Percentiles rank a stretch among this genome's conserved stretches.
Evolutionary conservation across 2,888 invertebrate genomes (phyloP).

Genomic region (Leucophenga montana): DNA sequence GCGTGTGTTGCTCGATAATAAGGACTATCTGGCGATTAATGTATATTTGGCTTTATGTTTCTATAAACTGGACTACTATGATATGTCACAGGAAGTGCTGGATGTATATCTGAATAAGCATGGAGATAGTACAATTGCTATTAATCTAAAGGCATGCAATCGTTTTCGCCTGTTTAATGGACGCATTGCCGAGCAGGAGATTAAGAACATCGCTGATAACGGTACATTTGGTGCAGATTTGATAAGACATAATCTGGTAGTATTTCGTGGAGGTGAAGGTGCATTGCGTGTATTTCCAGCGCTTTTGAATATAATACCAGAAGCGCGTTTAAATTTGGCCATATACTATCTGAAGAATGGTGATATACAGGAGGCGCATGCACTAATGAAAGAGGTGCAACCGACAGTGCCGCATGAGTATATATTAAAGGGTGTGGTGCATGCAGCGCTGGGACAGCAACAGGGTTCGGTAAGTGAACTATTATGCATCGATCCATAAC

Average conservation of each 20-base stretch:
- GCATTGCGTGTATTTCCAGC: slow-evolving; percentile 92
- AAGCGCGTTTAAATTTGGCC: slow-evolving; percentile 95
- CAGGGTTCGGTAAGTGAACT: slow-evolving; percentile 81
- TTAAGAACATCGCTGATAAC: slow-evolving; percentile 85
- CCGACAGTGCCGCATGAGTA: slow-evolving; percentile 96
- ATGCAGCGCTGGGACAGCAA: slow-evolving; percentile 94
- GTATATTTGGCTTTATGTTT: slow-evolving; percentile 98
- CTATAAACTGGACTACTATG: slow-evolving; percentile 98
- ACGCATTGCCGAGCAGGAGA: slow-evolving; percentile 92
- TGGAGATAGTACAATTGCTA: slow-evolving; percentile 94
- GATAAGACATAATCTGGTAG: slow-evolving; percentile 94
- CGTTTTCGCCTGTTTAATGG: slow-evolving; percentile 91
- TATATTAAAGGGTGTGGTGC: slow-evolving; percentile 96
- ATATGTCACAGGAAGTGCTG: slow-evolving; percentile 97
- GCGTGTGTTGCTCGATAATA: slow-evolving; percentile 90
- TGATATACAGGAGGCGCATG: slow-evolving; percentile 90
- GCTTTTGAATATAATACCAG: slow-evolving; percentile 95
- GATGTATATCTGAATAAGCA: slow-evolving; percentile 92
- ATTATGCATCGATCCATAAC: background rate
- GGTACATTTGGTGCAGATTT: slow-evolving; percentile 91
- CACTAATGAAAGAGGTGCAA: slow-evolving; percentile 91
- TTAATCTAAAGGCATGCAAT: slow-evolving; percentile 89
- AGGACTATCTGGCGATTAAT: slow-evolving; percentile 95
- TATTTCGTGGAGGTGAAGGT: slow-evolving; percentile 94
- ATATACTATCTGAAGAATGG: slow-evolving; percentile 93